These are phyloP conservation scores for Sarcophilus harrisii DNA, from an alignment of 2,797 vertebrate genomes.

Conservation along the genomic window DNA sequence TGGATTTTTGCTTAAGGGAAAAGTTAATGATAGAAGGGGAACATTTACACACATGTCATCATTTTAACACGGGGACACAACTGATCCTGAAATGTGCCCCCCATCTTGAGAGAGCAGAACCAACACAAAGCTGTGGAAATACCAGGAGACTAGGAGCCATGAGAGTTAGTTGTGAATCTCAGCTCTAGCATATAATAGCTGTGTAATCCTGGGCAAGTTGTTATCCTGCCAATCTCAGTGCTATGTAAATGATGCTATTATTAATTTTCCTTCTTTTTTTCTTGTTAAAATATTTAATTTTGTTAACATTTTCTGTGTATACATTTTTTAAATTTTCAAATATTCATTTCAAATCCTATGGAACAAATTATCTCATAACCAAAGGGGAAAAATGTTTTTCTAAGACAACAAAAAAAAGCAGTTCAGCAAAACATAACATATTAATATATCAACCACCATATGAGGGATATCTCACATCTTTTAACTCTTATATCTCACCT, in stretches of 20 bases:
- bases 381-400: neutral
- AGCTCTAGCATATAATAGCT: neutral
- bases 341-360: neutral
- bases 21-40: conserved; percentile 28
- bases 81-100: neutral
- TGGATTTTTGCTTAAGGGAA: conserved; percentile 38
- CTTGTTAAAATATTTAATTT: neutral
- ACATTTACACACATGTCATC: neutral
- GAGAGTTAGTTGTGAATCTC: neutral
- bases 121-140: neutral
- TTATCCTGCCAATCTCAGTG: neutral
- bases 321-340: neutral
- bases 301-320: neutral
- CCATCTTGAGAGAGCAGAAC: neutral
- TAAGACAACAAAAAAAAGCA: neutral
- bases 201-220: neutral
- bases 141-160: neutral
- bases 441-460: neutral
- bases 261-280: neutral
- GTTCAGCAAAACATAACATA: neutral
- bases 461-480: neutral
- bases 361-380: neutral
- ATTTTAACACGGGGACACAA: neutral
- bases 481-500: neutral
- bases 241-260: neutral